Percentiles rank a stretch among this genome's conserved stretches.
These are phyloP conservation scores for Drosophila pseudoobscura DNA, from an alignment of 1,140 invertebrate genomes.

Conservation along the genomic window DNA sequence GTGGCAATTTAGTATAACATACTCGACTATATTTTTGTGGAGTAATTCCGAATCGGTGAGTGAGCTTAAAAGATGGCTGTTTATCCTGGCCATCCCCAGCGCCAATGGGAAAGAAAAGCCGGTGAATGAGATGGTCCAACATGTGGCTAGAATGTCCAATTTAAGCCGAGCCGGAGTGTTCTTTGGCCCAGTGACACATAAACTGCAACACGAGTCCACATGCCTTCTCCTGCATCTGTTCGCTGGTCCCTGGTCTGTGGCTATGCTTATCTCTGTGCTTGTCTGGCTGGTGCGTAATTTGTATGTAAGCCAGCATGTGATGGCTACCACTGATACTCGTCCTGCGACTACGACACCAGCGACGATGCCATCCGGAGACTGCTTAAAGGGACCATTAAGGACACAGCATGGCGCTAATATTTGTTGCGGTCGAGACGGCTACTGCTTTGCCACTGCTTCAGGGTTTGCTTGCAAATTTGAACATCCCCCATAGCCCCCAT, in stretches of 20 bases:
- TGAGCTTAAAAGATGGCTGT: too few species aligned
- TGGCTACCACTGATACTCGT: slow-evolving; percentile 34
- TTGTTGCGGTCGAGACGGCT: slow-evolving; percentile 23
- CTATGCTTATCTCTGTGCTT: slow-evolving; percentile 26
- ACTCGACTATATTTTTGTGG: too few species aligned
- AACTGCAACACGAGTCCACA: slow-evolving; percentile 46
- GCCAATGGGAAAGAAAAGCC: too few species aligned
- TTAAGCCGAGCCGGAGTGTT: slow-evolving; percentile 47
- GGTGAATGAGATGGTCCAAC: slow-evolving; percentile 15
- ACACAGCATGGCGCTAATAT: slow-evolving; percentile 63
- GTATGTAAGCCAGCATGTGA: slow-evolving; percentile 48
- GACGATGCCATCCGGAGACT: slow-evolving; percentile 23
- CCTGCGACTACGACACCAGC: neutral
- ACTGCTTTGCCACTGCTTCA: neutral
- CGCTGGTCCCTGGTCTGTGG: slow-evolving; percentile 17
- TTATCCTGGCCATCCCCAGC: slow-evolving; percentile 6
- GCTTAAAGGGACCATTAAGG: slow-evolving; percentile 47
- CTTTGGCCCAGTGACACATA: slow-evolving; percentile 62
- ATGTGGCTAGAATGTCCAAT: slow-evolving; percentile 42
- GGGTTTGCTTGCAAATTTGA: slow-evolving; percentile 18
- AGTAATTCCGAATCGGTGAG: too few species aligned
- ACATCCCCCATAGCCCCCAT: slow-evolving; percentile 7
- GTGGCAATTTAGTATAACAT: too few species aligned
- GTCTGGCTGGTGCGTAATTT: slow-evolving; percentile 49
- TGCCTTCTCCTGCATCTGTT: slow-evolving; percentile 40